Conservation (phyloP, 1,140 invertebrate genomes). For the Asbolus verrucosus region DNA sequence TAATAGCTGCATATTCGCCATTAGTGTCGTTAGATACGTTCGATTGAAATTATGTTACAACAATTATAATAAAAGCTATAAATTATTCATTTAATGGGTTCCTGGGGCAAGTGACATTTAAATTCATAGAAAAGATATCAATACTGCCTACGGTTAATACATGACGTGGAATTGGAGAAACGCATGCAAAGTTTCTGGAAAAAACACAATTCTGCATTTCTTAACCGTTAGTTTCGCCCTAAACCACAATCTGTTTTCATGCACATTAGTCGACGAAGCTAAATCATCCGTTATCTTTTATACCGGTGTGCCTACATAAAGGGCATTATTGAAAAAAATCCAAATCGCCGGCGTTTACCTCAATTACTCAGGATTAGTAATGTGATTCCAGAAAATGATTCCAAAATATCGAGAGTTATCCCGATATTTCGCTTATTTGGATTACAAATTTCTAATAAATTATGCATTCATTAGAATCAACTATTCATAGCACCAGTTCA, state of each 20-base stretch:
- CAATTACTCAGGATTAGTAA: too few species aligned
- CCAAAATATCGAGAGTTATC: too few species aligned
- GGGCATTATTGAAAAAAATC: too few species aligned
- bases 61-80: constrained; percentile 31
- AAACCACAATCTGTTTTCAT: neutral
- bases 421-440: too few species aligned
- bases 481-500: too few species aligned
- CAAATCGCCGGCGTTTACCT: too few species aligned
- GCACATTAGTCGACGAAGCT: constrained; percentile 13
- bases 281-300: constrained; percentile 11
- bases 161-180: constrained; percentile 9
- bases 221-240: constrained; percentile 26
- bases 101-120: constrained; percentile 33
- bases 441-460: too few species aligned
- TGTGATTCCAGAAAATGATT: too few species aligned
- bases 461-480: too few species aligned
- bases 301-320: too few species aligned
- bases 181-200: neutral
- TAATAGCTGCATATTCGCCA: constrained; percentile 23
- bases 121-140: constrained; percentile 38
- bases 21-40: constrained; percentile 34
- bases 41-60: constrained; percentile 39
- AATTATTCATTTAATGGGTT: constrained; percentile 37
- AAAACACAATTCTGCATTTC: constrained; percentile 23
- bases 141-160: neutral